These are phyloP conservation scores for Deilephila elpenor DNA, from an alignment of 2,888 invertebrate species.

Conservation along the genomic window DNA sequence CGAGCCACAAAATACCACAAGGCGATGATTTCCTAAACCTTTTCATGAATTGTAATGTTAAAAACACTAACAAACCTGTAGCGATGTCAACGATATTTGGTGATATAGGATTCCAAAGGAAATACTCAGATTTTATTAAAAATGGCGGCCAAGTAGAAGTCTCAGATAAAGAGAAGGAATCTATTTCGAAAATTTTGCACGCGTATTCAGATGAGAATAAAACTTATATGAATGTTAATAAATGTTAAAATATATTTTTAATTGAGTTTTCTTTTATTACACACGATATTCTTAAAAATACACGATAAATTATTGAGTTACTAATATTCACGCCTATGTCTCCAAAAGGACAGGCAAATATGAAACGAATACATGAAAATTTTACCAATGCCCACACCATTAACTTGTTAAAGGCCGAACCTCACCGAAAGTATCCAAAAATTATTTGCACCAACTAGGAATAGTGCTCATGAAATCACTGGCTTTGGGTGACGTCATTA, in stretches of 20 bases:
- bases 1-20: constrained; percentile 47
- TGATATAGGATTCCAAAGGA: constrained; percentile 68
- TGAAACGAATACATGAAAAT: no score
- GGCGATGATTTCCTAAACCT: constrained; percentile 57
- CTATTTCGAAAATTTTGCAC: constrained; percentile 46
- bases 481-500: no score
- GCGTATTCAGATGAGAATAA: constrained; percentile 66
- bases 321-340: no score
- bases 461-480: no score
- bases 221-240: constrained; percentile 40
- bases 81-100: constrained; percentile 63
- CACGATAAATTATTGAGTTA: no score
- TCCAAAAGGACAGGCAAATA: no score
- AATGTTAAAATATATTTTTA: background rate
- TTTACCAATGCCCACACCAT: no score
- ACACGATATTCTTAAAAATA: no score
- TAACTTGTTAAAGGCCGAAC: background rate
- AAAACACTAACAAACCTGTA: constrained; percentile 39
- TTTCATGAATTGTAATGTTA: constrained; percentile 45
- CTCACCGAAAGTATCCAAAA: no score
- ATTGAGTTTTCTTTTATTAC: background rate
- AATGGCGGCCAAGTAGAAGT: constrained; percentile 40
- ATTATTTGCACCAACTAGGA: no score
- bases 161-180: constrained; percentile 46
- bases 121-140: constrained; percentile 62